A percentile compares a stretch with the other conserved stretches of the same genome.
Conservation (phyloP, 2,797 vertebrate genomes). For the Liparis tanakae region DNA sequence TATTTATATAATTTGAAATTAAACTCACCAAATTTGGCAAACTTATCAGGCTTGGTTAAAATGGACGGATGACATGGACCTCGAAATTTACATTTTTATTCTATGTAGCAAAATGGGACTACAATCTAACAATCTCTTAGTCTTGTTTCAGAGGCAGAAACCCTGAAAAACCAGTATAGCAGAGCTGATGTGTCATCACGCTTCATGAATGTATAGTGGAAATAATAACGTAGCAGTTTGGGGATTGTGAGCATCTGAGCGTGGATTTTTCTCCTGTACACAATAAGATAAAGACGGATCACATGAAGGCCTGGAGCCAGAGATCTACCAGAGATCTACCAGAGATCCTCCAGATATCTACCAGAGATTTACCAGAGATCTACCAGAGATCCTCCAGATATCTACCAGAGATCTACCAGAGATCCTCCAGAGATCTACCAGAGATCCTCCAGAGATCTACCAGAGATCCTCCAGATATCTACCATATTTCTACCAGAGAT, state of each 20-base stretch:
- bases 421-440: too few relatives aligned
- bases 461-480: slow-evolving; percentile 25
- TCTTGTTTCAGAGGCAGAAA: not conserved
- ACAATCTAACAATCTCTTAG: not conserved
- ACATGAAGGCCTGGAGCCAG: slow-evolving; percentile 19
- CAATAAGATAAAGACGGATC: slow-evolving; percentile 2
- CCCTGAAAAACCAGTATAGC: not conserved
- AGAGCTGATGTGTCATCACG: not conserved
- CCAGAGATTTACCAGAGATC: slow-evolving; percentile 22
- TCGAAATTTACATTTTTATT: too few relatives aligned
- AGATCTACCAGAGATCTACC: slow-evolving; percentile 23
- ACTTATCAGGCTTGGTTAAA: too few relatives aligned
- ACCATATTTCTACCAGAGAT: slow-evolving; percentile 26
- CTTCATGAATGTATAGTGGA: not conserved
- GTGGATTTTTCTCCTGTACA: not conserved
- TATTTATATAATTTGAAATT: too few relatives aligned
- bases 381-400: slow-evolving; percentile 24
- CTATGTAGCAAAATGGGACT: not conserved
- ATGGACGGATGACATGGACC: too few relatives aligned
- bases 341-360: too few relatives aligned
- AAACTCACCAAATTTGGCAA: too few relatives aligned
- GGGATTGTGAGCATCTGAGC: not conserved
- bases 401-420: slow-evolving; percentile 27
- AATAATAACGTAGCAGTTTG: slow-evolving; percentile 7
- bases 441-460: slow-evolving; percentile 22